Evolutionary conservation across 2,797 vertebrate species (phyloP).

Genomic region (Sus cebifrons): DNA sequence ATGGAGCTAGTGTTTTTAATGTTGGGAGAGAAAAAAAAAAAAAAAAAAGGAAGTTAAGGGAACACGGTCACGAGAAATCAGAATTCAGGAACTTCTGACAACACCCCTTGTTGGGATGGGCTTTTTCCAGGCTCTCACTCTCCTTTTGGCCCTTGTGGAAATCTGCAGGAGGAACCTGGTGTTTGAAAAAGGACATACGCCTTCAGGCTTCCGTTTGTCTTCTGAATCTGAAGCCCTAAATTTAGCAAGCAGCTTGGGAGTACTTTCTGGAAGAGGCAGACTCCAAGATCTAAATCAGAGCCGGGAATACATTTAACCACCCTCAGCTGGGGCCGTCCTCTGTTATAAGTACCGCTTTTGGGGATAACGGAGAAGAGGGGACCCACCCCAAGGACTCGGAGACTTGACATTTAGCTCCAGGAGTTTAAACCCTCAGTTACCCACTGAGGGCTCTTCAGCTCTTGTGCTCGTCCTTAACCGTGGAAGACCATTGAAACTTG

Average conservation of each 20-base stretch:
- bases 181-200: not conserved
- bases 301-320: not conserved
- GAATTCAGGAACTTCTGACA: not conserved
- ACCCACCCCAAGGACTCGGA: not conserved
- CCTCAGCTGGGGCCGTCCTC: not conserved
- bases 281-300: slow-evolving; percentile 19
- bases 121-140: not conserved
- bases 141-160: not conserved
- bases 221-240: slow-evolving; percentile 41
- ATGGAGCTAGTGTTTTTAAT: slow-evolving; percentile 25
- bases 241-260: slow-evolving; percentile 53
- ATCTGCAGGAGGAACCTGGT: not conserved
- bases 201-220: not conserved
- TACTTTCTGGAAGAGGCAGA: slow-evolving; percentile 32
- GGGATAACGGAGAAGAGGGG: not conserved
- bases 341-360: not conserved
- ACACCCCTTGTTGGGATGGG: not conserved
- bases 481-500: not conserved
- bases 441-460: not conserved
- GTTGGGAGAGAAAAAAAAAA: not conserved
- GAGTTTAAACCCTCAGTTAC: not conserved
- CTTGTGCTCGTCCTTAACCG: not conserved
- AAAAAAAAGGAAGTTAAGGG: not conserved
- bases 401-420: not conserved
- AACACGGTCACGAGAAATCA: not conserved